Conservation (phyloP, 2,888 invertebrate species). For the Cerastoderma edule region DNA sequence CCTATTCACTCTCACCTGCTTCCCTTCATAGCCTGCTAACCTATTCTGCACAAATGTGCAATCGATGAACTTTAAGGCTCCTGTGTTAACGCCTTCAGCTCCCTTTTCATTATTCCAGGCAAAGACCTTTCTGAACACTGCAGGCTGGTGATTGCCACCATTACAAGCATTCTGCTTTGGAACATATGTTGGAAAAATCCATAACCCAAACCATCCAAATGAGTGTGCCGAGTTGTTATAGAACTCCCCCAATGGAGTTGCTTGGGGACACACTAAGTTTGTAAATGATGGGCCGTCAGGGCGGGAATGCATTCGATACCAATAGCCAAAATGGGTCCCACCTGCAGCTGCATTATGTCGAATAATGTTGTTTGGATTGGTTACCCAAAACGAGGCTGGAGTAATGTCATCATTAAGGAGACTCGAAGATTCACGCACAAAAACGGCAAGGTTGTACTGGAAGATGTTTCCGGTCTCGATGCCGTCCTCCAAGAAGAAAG, state of each 20-base stretch:
- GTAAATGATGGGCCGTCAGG: conserved; percentile 80
- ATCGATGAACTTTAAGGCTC: conserved; percentile 75
- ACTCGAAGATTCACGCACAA: conserved; percentile 77
- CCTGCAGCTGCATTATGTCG: conserved; percentile 80
- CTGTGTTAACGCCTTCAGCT: conserved; percentile 77
- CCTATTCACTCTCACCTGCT: conserved; percentile 30
- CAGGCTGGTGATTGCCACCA: conserved; percentile 38
- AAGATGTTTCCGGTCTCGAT: conserved; percentile 78
- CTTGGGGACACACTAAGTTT: conserved; percentile 70
- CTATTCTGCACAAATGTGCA: conserved; percentile 76
- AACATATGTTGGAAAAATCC: conserved; percentile 77
- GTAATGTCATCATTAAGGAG: conserved; percentile 82
- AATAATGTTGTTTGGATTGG: conserved; percentile 81
- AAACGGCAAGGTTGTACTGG: conserved; percentile 79
- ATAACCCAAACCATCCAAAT: conserved; percentile 81
- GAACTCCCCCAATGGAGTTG: conserved; percentile 73
- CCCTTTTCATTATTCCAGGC: conserved; percentile 82
- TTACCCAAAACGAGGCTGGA: conserved; percentile 81
- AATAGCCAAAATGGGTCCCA: conserved; percentile 81
- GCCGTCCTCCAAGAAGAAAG: conserved; percentile 82
- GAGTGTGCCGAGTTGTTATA: conserved; percentile 81
- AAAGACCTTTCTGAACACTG: conserved; percentile 65
- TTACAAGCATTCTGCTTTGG: conserved; percentile 65
- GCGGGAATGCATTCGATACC: conserved; percentile 80
- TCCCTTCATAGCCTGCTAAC: conserved; percentile 76